Conservation (phyloP, 2,888 invertebrate species). For the Psococerastis gibbosa region DNA sequence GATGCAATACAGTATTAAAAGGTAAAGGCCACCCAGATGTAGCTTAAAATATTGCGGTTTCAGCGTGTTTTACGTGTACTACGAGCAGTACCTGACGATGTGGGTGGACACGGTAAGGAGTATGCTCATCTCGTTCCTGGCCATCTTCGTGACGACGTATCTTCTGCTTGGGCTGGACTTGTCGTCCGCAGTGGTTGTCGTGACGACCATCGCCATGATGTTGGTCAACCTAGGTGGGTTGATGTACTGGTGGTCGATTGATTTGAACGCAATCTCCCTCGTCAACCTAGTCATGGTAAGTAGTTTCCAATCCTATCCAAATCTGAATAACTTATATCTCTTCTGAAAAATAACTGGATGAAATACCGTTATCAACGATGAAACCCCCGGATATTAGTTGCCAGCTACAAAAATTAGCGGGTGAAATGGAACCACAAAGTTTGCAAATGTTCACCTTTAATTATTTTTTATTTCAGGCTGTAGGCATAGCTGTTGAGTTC, state of each 20-base stretch:
- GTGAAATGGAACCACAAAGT: too few species aligned
- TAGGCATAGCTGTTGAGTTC: constrained; percentile 97
- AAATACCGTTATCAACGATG: not conserved
- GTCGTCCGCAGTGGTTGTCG: constrained; percentile 54
- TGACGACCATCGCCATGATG: constrained; percentile 86
- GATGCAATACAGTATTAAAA: too few species aligned
- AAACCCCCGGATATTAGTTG: too few species aligned
- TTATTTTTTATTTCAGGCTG: constrained; percentile 41
- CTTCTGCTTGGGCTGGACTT: constrained; percentile 85
- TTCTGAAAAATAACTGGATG: not conserved
- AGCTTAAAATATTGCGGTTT: constrained; percentile 24
- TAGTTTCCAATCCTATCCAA: constrained; percentile 1
- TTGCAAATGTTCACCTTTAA: too few species aligned
- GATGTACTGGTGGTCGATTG: constrained; percentile 95
- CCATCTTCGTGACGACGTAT: constrained; percentile 90
- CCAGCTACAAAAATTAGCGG: constrained; percentile 11
- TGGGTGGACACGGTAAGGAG: constrained; percentile 78
- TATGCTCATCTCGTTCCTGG: constrained; percentile 68
- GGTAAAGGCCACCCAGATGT: too few species aligned
- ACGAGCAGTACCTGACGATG: constrained; percentile 95
- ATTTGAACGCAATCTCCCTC: constrained; percentile 88
- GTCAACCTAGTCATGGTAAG: constrained; percentile 88
- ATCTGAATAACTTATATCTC: not conserved
- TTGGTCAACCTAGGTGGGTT: constrained; percentile 79
- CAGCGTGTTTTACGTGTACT: constrained; percentile 91